Percentiles rank a stretch among this genome's conserved stretches.
phyloP scores from a whole-genome alignment of 2,888 invertebrate species.

The Aleiodes alternator region DNA sequence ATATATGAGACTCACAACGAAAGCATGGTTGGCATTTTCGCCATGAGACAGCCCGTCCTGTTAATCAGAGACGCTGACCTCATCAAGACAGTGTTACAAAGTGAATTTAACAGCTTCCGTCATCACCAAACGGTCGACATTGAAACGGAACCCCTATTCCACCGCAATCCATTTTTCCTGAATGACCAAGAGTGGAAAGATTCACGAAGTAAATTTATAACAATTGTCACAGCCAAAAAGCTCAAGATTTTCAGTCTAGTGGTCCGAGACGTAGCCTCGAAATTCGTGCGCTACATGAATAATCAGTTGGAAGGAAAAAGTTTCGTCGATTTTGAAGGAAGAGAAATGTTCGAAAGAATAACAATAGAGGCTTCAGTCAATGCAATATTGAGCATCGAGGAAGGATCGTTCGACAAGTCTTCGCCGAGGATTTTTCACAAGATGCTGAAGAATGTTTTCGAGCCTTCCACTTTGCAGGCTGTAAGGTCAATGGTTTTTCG shows the following conservation, averaged over 20 bases:
- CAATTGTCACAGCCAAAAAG: constrained; percentile 37
- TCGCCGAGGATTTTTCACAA: constrained; percentile 42
- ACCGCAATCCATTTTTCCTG: constrained; percentile 36
- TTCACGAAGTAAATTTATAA: constrained; percentile 9
- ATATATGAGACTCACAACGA: background rate
- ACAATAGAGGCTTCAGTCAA: constrained; percentile 43
- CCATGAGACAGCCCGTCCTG: constrained; percentile 31
- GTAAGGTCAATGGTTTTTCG: too few species aligned
- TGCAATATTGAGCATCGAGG: constrained; percentile 44
- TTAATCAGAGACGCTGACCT: constrained; percentile 45
- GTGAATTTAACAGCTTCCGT: constrained; percentile 28
- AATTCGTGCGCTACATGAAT: too few species aligned
- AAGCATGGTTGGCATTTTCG: constrained; percentile 48
- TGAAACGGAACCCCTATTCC: constrained; percentile 40
- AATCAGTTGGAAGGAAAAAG: too few species aligned
- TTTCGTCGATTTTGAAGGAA: constrained; percentile 36
- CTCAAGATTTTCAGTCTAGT: constrained; percentile 30
- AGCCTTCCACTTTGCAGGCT: background rate
- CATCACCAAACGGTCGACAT: background rate
- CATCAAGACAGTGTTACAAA: constrained; percentile 43
- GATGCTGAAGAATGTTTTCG: constrained; percentile 49
- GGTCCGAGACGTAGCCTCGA: too few species aligned
- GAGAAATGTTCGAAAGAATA: constrained; percentile 44
- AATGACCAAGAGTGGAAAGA: constrained; percentile 46
- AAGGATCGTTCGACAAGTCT: constrained; percentile 23